Evolutionary conservation across 1,140 invertebrate species (phyloP).

Genomic region (Solenopsis invicta): DNA sequence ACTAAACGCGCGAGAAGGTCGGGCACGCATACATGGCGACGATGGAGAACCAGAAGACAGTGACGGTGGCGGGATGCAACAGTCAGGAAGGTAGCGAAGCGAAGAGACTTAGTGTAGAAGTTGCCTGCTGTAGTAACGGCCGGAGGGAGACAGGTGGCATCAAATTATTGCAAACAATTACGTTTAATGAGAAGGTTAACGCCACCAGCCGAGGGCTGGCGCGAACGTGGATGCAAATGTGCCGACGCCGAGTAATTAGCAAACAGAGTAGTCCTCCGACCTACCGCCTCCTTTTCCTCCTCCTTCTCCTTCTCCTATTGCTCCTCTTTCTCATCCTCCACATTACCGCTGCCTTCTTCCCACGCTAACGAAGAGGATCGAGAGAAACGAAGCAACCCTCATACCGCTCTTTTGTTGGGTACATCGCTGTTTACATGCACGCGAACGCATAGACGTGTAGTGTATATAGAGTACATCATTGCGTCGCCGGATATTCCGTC

Average conservation of each 20-base stretch:
- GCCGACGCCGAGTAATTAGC: slow-evolving; percentile 82
- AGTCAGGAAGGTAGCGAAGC: slow-evolving; percentile 64
- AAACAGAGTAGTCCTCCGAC: slow-evolving; percentile 77
- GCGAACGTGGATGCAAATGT: slow-evolving; percentile 82
- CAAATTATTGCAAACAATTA: slow-evolving; percentile 85
- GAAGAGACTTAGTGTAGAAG: slow-evolving; percentile 65
- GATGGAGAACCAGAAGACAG: slow-evolving; percentile 62
- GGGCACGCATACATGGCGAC: slow-evolving; percentile 2
- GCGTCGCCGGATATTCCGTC: slow-evolving; percentile 20
- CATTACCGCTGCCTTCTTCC: slow-evolving; percentile 3
- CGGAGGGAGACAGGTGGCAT: slow-evolving; percentile 79
- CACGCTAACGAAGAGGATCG: neutral
- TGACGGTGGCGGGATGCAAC: slow-evolving; percentile 61
- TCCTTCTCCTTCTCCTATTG: neutral
- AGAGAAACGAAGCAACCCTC: slow-evolving; percentile 43
- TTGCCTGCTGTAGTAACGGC: slow-evolving; percentile 67
- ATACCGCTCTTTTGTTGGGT: slow-evolving; percentile 25
- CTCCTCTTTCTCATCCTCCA: neutral
- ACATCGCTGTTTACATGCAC: slow-evolving; percentile 31
- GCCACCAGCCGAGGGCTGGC: slow-evolving; percentile 71
- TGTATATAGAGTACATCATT: neutral
- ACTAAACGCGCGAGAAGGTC: slow-evolving; percentile 9
- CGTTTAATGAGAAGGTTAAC: slow-evolving; percentile 84
- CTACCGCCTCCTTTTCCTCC: slow-evolving; percentile 24
- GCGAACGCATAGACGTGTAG: neutral